Evolutionary conservation across 2,888 invertebrate species (phyloP), one percentile per base, ranked within the genome.

Genomic region (Schrankia costaestrigalis): DNA sequence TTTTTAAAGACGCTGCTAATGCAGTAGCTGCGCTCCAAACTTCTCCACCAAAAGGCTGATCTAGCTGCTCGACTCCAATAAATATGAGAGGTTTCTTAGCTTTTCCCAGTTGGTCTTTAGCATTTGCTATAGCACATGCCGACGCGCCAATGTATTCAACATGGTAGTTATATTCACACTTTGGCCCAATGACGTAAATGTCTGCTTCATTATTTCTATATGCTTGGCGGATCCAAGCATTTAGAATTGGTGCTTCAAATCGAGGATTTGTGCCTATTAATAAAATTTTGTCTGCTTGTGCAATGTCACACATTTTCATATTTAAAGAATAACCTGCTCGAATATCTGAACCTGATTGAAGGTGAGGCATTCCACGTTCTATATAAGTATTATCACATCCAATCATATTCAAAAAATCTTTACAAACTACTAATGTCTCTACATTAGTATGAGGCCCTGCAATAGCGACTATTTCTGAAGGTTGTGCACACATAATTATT

Each of bases 261-360:
- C 99, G 91, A 1, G 99, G 97, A 88, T 99, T 99, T 1, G 98
- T 98, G 26, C 99, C 99, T 40, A 99, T 91, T 21, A 99, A 85
- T 12, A 99, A 75, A 39, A 99, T 92, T 45, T 93, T 91, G 82
- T 99, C 99, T 9, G 98, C 95, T 30, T 59, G 46, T 10, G 52
- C 56, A 13, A 85, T 53, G 60, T 97, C 94, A 80, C 97, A 98
- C 46, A 98, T 90, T 22, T 92, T 93, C 67, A 77, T 46, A 43
- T 77, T 80, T 2, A 85, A 45, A 4, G 72, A 76, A 68, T 84
- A 87, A n/a, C 58, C 77, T 28, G 72, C 65, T 60, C 83, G 64
- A 4, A 87, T 36, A 47, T 86, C 86, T 11, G 49, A 39, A 3
- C 47, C 59, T 3, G 73, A 43, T 8, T 18, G 18, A 0, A 75